phyloP scores from a whole-genome alignment of 2,113 vertebrate species.

The Mobula hypostoma region DNA sequence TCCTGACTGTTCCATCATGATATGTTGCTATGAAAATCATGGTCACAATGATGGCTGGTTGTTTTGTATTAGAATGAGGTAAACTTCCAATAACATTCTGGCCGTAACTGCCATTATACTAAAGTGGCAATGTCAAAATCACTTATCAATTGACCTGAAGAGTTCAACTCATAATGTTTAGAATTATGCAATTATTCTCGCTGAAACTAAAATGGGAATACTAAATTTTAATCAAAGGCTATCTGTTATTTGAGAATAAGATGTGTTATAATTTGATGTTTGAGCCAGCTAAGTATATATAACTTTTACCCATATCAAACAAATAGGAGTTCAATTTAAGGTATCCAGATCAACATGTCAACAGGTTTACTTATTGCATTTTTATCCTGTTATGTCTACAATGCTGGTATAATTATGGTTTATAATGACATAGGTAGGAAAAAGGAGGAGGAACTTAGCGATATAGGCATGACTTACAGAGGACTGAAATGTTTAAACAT shows the following conservation, averaged over 20 bases:
- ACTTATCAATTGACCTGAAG: not conserved
- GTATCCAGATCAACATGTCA: not conserved
- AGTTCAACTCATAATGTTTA: not conserved
- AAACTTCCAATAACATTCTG: not conserved
- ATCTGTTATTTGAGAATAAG: not conserved
- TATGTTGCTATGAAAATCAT: not conserved
- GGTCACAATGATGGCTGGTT: not conserved
- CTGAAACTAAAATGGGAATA: constrained; percentile 23
- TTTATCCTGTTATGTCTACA: not conserved
- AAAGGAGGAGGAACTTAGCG: no score
- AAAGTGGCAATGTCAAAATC: not conserved
- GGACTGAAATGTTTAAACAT: no score
- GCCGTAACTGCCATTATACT: not conserved
- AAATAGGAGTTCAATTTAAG: not conserved
- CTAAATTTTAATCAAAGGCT: not conserved
- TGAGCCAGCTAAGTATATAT: not conserved
- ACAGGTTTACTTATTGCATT: not conserved
- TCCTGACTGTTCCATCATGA: not conserved
- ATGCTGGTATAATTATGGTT: not conserved
- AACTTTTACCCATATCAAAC: not conserved
- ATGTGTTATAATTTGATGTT: not conserved
- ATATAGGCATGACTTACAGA: no score
- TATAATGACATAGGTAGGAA: not conserved
- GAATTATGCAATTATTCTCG: constrained; percentile 23
- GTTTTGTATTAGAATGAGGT: not conserved